These are phyloP conservation scores for Nasonia giraulti DNA, from an alignment of 1,140 invertebrate species.

Conservation along the genomic window DNA sequence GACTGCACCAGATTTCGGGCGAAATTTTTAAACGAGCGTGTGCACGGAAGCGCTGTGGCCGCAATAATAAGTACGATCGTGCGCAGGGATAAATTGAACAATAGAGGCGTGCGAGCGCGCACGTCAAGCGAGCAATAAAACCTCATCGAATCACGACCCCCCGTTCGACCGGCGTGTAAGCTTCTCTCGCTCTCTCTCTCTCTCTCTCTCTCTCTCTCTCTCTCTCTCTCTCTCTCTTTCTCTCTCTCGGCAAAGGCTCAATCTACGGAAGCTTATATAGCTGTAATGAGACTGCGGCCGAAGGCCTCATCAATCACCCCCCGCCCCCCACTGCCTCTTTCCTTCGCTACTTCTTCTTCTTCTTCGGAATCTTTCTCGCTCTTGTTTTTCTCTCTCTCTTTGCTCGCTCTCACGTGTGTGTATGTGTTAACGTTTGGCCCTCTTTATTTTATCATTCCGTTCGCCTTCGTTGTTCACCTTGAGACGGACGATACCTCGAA, in stretches of 20 bases:
- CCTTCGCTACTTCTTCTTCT: neutral
- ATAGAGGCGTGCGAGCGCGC: constrained; percentile 37
- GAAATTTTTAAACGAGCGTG: neutral
- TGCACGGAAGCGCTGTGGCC: no score
- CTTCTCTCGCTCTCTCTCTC: constrained; percentile 56
- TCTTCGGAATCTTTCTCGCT: constrained; percentile 17
- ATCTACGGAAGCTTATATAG: constrained; percentile 75
- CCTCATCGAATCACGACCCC: constrained; percentile 74
- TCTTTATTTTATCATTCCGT: no score
- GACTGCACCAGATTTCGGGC: neutral
- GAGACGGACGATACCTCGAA: no score
- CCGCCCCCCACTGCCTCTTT: constrained; percentile 43
- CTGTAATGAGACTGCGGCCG: constrained; percentile 74
- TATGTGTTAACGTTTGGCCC: neutral
- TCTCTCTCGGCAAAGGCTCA: constrained; percentile 65
- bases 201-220: constrained; percentile 52
- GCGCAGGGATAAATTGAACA: constrained; percentile 57
- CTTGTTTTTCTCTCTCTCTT: constrained; percentile 27
- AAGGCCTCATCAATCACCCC: constrained; percentile 74
- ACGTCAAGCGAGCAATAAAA: constrained; percentile 72
- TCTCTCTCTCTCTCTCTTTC: constrained; percentile 41
- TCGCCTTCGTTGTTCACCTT: no score
- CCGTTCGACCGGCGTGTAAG: constrained; percentile 68
- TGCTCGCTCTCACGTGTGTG: neutral
- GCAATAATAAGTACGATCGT: neutral